Conservation (phyloP, 1,140 invertebrate species). For the Dinoponera quadriceps region DNA sequence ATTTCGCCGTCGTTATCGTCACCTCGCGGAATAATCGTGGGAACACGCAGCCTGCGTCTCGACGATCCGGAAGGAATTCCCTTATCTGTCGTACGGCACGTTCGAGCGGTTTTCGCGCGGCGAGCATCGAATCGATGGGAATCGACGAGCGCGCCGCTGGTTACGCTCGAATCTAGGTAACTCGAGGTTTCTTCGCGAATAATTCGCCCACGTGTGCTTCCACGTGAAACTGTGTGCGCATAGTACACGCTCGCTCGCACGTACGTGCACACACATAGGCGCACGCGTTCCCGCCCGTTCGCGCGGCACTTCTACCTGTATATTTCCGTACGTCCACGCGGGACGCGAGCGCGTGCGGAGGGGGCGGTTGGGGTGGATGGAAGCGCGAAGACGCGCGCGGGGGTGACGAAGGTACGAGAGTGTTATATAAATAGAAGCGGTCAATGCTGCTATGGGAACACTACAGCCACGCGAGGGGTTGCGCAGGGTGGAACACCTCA, state of each 20-base stretch:
- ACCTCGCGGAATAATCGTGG: neutral
- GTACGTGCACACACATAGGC: neutral
- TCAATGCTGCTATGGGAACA: constrained; percentile 85
- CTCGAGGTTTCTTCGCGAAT: constrained; percentile 44
- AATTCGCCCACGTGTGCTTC: constrained; percentile 31
- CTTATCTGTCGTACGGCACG: neutral
- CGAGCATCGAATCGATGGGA: constrained; percentile 44
- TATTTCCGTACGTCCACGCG: constrained; percentile 55
- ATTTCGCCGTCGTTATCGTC: neutral
- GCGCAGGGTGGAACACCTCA: constrained; percentile 25
- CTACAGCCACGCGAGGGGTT: constrained; percentile 57
- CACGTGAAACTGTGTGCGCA: neutral
- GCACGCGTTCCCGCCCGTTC: constrained; percentile 30
- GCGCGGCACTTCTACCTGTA: constrained; percentile 1
- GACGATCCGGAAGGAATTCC: constrained; percentile 15
- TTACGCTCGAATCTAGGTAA: constrained; percentile 52
- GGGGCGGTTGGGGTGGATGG: constrained; percentile 56
- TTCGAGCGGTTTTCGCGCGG: constrained; percentile 1
- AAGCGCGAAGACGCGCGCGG: constrained; percentile 52
- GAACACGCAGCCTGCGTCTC: neutral
- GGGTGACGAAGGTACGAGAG: constrained; percentile 52
- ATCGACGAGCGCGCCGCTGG: constrained; percentile 35
- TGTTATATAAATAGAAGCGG: constrained; percentile 84
- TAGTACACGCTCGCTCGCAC: neutral
- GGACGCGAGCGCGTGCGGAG: constrained; percentile 50